A percentile compares a stretch with the other conserved stretches of the same genome.
Evolutionary conservation across 1,140 invertebrate genomes (phyloP).

Genomic region (Diorhabda sublineata): DNA sequence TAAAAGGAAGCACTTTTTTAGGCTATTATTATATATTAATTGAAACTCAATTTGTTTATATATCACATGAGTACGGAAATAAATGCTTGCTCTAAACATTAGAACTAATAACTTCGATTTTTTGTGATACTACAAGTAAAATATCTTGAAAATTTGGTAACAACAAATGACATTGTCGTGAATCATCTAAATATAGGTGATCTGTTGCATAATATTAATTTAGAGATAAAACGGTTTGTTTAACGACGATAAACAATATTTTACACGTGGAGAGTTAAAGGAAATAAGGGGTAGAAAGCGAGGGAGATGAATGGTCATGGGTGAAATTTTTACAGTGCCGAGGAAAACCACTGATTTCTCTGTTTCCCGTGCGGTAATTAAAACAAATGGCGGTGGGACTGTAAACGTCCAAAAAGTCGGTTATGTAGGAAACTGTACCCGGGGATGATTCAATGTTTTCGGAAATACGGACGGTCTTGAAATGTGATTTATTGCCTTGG

Average conservation of each 20-base stretch:
- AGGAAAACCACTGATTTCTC: slow-evolving; percentile 15
- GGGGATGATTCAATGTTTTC: slow-evolving; percentile 16
- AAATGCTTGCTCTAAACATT: too few relatives aligned
- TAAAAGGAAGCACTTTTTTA: too few relatives aligned
- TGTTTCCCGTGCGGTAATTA: slow-evolving; percentile 16
- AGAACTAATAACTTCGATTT: too few relatives aligned
- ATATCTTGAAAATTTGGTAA: too few relatives aligned
- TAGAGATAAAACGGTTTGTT: neutral
- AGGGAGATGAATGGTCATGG: slow-evolving; percentile 1
- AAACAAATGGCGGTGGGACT: slow-evolving; percentile 11
- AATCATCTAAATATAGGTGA: too few relatives aligned
- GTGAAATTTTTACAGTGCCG: slow-evolving; percentile 11
- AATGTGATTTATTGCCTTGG: slow-evolving; percentile 9
- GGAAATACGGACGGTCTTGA: slow-evolving; percentile 14
- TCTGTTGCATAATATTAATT: neutral
- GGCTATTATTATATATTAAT: too few relatives aligned
- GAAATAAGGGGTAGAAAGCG: neutral
- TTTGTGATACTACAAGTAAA: too few relatives aligned
- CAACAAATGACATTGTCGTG: too few relatives aligned
- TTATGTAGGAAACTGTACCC: slow-evolving; percentile 10
- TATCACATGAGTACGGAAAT: too few relatives aligned
- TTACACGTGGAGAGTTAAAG: neutral
- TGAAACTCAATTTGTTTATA: too few relatives aligned
- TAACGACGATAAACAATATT: neutral
- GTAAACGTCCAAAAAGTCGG: neutral